Conservation (phyloP, 2,888 invertebrate species). For the Heliconius erato region DNA sequence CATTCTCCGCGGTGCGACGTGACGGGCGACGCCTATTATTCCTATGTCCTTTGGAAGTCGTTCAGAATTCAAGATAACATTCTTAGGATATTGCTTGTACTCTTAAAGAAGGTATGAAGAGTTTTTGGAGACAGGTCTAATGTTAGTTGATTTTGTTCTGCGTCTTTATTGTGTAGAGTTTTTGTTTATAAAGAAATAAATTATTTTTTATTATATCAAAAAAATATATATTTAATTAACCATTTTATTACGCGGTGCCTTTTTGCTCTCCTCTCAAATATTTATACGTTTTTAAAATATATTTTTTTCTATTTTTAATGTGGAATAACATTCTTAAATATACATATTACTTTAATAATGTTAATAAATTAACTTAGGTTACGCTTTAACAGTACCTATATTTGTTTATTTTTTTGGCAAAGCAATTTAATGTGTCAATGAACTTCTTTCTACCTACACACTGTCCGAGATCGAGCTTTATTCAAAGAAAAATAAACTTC, state of each 20-base stretch:
- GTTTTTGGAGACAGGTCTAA: background rate
- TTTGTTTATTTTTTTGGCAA: slow-evolving; percentile 16
- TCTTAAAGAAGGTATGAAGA: background rate
- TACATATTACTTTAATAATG: background rate
- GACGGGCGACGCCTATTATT: slow-evolving; percentile 43
- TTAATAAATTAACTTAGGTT: background rate
- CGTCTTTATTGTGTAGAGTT: background rate
- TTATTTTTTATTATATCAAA: background rate
- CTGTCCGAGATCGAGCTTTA: background rate
- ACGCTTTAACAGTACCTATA: background rate
- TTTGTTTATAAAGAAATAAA: background rate
- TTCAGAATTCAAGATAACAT: slow-evolving; percentile 27
- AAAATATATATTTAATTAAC: background rate
- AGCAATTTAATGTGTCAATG: slow-evolving; percentile 23
- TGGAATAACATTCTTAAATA: too few relatives aligned
- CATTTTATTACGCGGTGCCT: background rate
- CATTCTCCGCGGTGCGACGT: slow-evolving; percentile 44
- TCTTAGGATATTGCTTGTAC: slow-evolving; percentile 19
- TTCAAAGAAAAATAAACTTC: background rate
- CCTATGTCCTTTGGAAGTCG: slow-evolving; percentile 26
- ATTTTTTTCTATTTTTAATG: too few relatives aligned
- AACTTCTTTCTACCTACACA: slow-evolving; percentile 16
- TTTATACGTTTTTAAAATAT: too few relatives aligned
- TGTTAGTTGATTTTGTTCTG: background rate
- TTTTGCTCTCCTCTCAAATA: too few relatives aligned